Evolutionary conservation across 2,888 invertebrate species (phyloP).

Genomic region (Papilio protenor): DNA sequence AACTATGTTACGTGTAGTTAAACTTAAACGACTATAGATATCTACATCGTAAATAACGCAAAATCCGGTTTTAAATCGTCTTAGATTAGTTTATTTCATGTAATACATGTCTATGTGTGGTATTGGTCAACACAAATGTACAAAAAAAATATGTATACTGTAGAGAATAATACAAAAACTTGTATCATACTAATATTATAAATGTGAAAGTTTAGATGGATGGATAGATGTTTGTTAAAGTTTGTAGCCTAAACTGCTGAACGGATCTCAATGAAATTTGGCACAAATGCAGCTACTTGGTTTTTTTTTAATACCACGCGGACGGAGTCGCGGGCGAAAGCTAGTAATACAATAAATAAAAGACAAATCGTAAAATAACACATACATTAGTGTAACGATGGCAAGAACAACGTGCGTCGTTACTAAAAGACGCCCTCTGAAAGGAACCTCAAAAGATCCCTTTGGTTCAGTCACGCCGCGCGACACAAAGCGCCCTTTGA

Average conservation of each 20-base stretch:
- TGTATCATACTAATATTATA: no score
- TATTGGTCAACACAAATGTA: not conserved
- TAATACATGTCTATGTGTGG: not conserved
- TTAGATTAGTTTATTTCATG: not conserved
- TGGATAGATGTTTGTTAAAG: no score
- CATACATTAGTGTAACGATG: constrained; percentile 21
- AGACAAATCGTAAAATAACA: constrained; percentile 12
- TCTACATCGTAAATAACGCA: not conserved
- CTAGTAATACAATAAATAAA: not conserved
- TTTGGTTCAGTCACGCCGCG: constrained; percentile 63
- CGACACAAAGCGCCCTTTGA: constrained; percentile 57
- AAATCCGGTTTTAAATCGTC: not conserved
- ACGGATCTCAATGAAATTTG: no score
- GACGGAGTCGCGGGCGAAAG: no score
- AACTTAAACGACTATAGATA: not conserved
- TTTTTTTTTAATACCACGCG: no score
- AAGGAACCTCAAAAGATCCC: constrained; percentile 48
- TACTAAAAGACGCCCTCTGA: constrained; percentile 40
- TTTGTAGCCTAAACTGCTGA: no score
- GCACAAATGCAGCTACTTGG: no score
- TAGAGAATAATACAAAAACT: not conserved
- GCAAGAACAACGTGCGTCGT: constrained; percentile 42
- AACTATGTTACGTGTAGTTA: constrained; percentile 3
- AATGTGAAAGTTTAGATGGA: no score
- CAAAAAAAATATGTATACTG: not conserved